Conservation (phyloP, 2,113 vertebrate genomes). For the Pangasianodon hypophthalmus region DNA sequence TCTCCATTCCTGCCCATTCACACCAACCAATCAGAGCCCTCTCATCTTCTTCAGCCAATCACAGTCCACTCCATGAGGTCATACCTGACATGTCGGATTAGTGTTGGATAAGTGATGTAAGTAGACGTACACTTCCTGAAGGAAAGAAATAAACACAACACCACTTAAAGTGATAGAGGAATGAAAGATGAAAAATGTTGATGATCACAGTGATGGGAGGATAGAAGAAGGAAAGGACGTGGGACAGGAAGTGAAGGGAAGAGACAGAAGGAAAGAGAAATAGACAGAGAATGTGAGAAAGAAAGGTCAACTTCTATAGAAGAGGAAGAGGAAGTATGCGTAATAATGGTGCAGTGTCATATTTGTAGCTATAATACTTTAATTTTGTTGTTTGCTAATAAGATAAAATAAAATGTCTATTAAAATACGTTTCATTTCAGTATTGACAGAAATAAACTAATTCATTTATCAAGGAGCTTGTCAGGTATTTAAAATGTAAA, state of each 20-base stretch:
- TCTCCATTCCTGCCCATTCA: no score
- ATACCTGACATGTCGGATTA: not conserved
- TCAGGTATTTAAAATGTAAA: not conserved
- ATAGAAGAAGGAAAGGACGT: not conserved
- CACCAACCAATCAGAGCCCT: not conserved
- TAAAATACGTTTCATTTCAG: not conserved
- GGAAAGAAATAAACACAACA: not conserved
- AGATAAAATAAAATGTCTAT: not conserved
- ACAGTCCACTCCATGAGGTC: not conserved
- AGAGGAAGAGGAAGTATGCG: not conserved
- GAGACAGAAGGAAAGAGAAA: not conserved
- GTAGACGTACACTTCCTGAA: not conserved
- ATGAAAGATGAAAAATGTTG: no score
- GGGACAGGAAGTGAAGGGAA: not conserved
- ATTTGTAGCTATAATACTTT: not conserved
- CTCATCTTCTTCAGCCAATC: not conserved
- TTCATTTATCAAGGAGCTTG: not conserved
- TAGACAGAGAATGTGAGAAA: not conserved
- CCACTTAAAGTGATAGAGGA: not conserved
- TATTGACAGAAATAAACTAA: no score
- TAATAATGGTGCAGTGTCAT: not conserved
- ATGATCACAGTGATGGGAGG: not conserved
- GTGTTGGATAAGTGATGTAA: not conserved
- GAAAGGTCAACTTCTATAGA: not conserved
- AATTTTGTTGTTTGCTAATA: not conserved